These are phyloP conservation scores for Tortricodes alternella DNA, from an alignment of 2,888 invertebrate genomes.

Conservation along the genomic window DNA sequence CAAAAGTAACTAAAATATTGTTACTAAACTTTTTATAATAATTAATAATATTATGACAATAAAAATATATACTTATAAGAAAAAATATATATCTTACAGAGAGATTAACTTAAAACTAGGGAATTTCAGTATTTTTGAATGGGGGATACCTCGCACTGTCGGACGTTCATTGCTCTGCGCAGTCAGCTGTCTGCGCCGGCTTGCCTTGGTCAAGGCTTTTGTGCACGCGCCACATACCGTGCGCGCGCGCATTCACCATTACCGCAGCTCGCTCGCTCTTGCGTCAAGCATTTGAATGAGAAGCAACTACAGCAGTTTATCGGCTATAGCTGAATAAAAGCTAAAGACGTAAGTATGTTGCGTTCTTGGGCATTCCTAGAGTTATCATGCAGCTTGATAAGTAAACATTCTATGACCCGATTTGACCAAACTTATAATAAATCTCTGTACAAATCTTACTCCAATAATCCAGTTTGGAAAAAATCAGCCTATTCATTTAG, in stretches of 20 bases:
- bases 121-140: not conserved
- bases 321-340: not conserved
- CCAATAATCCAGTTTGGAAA: too few species aligned
- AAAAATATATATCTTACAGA: too few species aligned
- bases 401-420: too few species aligned
- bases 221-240: conserved; percentile 46
- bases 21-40: too few species aligned
- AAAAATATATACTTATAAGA: too few species aligned
- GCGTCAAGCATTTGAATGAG: not conserved
- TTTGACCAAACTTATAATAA: too few species aligned
- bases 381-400: too few species aligned
- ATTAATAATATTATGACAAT: too few species aligned
- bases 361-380: not conserved
- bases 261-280: conserved; percentile 3
- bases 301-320: not conserved
- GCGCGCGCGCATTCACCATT: conserved; percentile 23
- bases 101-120: not conserved
- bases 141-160: not conserved
- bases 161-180: conserved; percentile 32
- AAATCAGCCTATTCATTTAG: too few species aligned
- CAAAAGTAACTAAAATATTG: too few species aligned
- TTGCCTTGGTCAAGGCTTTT: conserved; percentile 54
- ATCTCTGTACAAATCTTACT: too few species aligned
- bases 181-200: conserved; percentile 42
- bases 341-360: not conserved